Evolutionary conservation across 2,113 vertebrate genomes (phyloP).

Genomic region (Elaphurus davidianus): DNA sequence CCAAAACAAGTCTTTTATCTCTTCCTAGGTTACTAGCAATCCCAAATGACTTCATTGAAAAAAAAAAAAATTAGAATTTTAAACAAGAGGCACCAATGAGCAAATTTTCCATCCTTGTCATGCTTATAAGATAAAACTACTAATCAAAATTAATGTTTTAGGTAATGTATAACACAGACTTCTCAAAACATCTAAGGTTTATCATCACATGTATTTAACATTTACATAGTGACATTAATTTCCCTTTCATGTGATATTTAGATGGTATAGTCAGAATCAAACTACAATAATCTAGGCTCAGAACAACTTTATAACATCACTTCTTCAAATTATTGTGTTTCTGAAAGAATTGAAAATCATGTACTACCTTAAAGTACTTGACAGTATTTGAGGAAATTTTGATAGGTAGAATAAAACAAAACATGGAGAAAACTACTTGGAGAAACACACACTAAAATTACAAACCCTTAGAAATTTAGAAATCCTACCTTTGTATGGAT

Average conservation of each 20-base stretch:
- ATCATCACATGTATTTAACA: background rate
- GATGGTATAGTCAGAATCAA: background rate
- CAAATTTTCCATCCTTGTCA: background rate
- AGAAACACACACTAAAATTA: background rate
- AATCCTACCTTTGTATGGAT: background rate
- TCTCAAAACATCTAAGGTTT: background rate
- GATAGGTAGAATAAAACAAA: background rate
- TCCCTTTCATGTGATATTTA: background rate
- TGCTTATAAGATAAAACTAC: background rate
- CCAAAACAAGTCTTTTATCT: background rate
- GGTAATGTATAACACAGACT: background rate
- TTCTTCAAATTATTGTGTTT: background rate
- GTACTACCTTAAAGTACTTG: background rate
- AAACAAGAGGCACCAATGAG: background rate
- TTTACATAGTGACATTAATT: background rate
- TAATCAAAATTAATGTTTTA: background rate
- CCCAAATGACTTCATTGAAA: background rate
- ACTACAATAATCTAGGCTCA: background rate
- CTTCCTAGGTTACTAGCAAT: background rate
- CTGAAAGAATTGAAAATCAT: background rate
- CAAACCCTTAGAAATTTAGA: background rate
- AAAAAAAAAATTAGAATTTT: background rate
- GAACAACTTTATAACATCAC: background rate
- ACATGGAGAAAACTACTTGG: background rate
- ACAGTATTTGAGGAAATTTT: background rate